Conservation (phyloP, 2,113 vertebrate species). For the Cathartes aura region DNA sequence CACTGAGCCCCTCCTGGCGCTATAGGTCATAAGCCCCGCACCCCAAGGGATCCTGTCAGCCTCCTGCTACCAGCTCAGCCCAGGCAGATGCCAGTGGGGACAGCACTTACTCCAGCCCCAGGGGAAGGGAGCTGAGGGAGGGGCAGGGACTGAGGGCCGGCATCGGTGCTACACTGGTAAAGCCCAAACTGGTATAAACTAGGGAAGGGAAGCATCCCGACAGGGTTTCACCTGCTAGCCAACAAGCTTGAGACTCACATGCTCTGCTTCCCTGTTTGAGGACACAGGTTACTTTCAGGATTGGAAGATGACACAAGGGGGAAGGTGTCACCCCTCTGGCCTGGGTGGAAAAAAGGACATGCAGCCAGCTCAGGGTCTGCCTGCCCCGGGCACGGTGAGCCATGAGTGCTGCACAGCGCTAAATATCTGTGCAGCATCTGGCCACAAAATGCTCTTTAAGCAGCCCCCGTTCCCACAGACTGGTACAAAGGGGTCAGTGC, state of each 20-base stretch:
- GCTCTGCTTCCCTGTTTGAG: neutral
- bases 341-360: neutral
- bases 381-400: neutral
- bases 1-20: neutral
- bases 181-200: neutral
- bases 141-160: neutral
- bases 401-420: neutral
- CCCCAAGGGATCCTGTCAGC: neutral
- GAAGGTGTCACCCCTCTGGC: neutral
- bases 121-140: neutral
- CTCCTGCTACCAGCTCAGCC: neutral
- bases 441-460: neutral
- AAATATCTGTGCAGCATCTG: neutral
- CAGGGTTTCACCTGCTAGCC: too few species aligned
- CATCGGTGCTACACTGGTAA: neutral
- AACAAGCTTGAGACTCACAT: neutral
- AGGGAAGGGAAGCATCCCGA: neutral
- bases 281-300: neutral
- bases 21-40: neutral
- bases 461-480: neutral
- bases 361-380: neutral
- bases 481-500: neutral
- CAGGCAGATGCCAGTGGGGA: neutral
- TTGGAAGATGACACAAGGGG: neutral
- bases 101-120: too few species aligned